Percentiles rank a stretch among this genome's conserved stretches.
These are phyloP conservation scores for Rhingia campestris DNA, from an alignment of 2,888 invertebrate genomes.

Conservation along the genomic window DNA sequence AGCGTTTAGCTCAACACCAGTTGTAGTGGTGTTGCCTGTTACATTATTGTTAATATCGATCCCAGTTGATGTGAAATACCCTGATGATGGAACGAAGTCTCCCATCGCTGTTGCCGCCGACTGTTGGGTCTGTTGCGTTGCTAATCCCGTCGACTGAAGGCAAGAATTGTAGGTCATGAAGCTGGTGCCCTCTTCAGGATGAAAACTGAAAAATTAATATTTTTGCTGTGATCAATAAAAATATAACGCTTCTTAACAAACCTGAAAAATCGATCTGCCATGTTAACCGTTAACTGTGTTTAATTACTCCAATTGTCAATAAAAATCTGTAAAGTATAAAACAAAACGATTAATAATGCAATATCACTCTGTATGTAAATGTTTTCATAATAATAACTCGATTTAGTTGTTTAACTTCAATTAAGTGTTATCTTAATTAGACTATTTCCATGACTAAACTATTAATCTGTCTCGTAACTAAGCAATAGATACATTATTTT, in stretches of 20 bases:
- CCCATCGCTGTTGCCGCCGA: conserved; percentile 18
- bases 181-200: conserved; percentile 47
- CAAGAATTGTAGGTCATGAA: conserved; percentile 56
- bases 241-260: conserved; percentile 10
- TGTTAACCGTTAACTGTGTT: conserved; percentile 37
- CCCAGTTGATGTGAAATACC: conserved; percentile 38
- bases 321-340: conserved; percentile 45
- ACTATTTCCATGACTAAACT: too few species aligned
- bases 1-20: conserved; percentile 34
- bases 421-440: too few species aligned
- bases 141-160: conserved; percentile 40
- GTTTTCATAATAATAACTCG: too few species aligned
- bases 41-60: conserved; percentile 60
- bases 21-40: conserved; percentile 22
- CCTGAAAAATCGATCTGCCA: conserved; percentile 70
- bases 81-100: conserved; percentile 38
- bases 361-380: neutral
- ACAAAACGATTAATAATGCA: neutral
- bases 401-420: too few species aligned
- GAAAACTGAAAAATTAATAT: conserved; percentile 33
- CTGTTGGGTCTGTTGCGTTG: conserved; percentile 48
- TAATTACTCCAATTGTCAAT: conserved; percentile 54
- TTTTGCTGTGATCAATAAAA: neutral
- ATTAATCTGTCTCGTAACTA: too few species aligned
- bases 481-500: too few species aligned